A percentile compares a stretch with the other conserved stretches of the same genome.
These are phyloP conservation scores for Petrocephalus zakoni DNA, from an alignment of 2,113 vertebrate species.

Conservation along the genomic window DNA sequence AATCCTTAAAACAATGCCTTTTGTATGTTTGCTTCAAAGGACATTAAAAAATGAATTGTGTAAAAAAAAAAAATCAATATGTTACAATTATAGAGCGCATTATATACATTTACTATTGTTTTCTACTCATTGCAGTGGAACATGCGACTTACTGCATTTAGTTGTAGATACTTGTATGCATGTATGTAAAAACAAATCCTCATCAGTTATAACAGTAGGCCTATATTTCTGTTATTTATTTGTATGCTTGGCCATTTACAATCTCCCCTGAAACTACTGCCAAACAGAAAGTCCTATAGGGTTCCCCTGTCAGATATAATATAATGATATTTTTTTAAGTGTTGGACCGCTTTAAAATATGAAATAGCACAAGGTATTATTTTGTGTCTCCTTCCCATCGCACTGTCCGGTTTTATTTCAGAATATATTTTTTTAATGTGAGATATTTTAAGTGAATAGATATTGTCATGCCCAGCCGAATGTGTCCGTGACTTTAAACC, in stretches of 20 bases:
- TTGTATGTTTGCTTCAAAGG: conserved; percentile 26
- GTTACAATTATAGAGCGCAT: not conserved
- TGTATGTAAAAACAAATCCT: conserved; percentile 47
- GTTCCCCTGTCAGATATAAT: not conserved
- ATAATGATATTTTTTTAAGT: not conserved
- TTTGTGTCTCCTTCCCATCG: not conserved
- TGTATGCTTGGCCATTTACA: not conserved
- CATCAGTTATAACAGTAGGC: not conserved
- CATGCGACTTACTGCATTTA: conserved; percentile 44
- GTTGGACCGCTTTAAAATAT: not conserved
- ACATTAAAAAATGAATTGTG: not conserved
- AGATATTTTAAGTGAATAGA: not conserved
- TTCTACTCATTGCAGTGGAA: not conserved
- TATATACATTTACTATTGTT: not conserved
- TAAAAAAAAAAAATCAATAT: not conserved
- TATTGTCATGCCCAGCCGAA: not conserved
- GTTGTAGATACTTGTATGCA: conserved; percentile 46
- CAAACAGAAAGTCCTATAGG: not conserved
- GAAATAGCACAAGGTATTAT: not conserved
- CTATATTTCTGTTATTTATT: conserved; percentile 4
- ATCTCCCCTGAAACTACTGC: not conserved
- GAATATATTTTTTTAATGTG: conserved; percentile 14
- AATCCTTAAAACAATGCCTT: conserved; percentile 23
- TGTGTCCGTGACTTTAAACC: not conserved
- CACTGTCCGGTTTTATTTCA: not conserved